Evolutionary conservation across 2,113 vertebrate genomes (phyloP), one percentile per base, ranked within the genome.

Genomic region (Lepus europaeus): DNA sequence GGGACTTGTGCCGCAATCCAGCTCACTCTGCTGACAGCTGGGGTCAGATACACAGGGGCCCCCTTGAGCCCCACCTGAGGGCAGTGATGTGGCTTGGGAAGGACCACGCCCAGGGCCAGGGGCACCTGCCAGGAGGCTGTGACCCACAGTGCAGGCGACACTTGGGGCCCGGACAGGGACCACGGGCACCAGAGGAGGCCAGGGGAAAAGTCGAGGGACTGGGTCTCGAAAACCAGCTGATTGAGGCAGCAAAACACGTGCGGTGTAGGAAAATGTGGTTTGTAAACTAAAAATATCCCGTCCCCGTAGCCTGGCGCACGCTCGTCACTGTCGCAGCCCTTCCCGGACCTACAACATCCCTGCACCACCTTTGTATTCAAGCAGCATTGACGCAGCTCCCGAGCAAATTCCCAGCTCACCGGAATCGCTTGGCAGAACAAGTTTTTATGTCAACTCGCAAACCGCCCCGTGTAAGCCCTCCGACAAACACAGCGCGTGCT

Each of bases 391-490:
- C 95, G 83, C 63, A 22, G 93, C 64, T 88, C 96, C 92, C 89
- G 1, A 87, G 95, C 66, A 95, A 95, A 95, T 95, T 97, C 96
- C 93, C 93, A 92, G 96, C 93, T 94, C 95, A 87, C 95, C 94
- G 86, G 96, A 95, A 95, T 83, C 95, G 53, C 94, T 97, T 86
- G 96, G 96, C 96, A 96, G 97, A 95, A 96, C 96, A 97, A 96
- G 97, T 95, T 97, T 97, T 96, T 95, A 89, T 92, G 96, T 97
- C 96, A 97, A 59, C 89, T 92, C 96, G 77, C 95, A 97, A 90
- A 91, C 82, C 25, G 61, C 92, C 82, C 78, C 22, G 0, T 87
- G 91, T 92, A 94, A 97, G 96, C 94, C 86, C 90, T 93, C 92
- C 33, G 3, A 97, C 91, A 96, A 94, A 94, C 96, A 97, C 63